phyloP scores from a whole-genome alignment of 1,140 invertebrate species.

The Coptotermes formosanus region DNA sequence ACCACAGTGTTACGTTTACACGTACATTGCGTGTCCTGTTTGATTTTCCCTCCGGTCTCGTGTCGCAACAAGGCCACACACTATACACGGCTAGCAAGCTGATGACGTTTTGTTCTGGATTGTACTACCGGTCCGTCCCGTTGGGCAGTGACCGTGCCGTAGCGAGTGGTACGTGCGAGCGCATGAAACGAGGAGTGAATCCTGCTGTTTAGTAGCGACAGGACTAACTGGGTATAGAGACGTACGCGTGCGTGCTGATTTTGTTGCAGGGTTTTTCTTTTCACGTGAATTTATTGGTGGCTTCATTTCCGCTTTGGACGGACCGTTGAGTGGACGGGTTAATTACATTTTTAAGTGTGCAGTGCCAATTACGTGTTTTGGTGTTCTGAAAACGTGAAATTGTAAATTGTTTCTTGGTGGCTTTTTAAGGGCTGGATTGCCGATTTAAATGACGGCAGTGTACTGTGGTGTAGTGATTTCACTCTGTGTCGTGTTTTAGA shows the following conservation, averaged over 20 bases:
- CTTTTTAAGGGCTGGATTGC: too few species aligned
- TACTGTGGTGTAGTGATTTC: too few species aligned
- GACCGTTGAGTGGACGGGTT: background rate
- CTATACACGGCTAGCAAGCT: background rate
- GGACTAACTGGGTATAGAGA: background rate
- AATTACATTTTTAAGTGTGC: background rate
- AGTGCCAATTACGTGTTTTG: background rate
- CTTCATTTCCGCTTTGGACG: background rate
- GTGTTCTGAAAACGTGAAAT: background rate
- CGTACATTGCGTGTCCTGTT: too few species aligned
- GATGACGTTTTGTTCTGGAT: background rate
- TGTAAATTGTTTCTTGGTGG: too few species aligned
- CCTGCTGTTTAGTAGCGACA: constrained; percentile 1
- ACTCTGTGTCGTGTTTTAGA: too few species aligned
- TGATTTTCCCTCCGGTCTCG: too few species aligned
- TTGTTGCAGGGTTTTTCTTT: background rate
- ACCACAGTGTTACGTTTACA: too few species aligned
- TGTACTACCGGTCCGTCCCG: constrained; percentile 15
- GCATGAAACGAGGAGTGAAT: background rate
- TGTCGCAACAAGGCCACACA: too few species aligned
- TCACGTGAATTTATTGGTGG: background rate
- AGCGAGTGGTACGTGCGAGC: background rate
- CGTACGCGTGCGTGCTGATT: background rate
- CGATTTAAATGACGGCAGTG: too few species aligned
- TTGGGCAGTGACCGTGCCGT: background rate